A percentile compares a stretch with the other conserved stretches of the same genome.
Conservation (phyloP, 2,888 invertebrate genomes). For the Leucania comma region DNA sequence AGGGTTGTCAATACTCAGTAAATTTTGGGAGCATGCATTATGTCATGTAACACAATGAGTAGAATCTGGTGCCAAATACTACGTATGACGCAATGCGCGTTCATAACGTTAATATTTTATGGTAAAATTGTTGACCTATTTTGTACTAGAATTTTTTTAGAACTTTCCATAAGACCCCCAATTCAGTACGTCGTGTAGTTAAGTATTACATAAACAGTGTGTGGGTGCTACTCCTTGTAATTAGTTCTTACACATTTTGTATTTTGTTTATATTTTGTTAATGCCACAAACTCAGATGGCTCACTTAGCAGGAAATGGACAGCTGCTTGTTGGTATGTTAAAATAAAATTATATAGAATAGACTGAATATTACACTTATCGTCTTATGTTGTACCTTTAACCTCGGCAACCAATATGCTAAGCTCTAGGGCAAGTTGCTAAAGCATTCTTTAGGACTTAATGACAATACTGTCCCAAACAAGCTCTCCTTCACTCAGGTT, state of each 20-base stretch:
- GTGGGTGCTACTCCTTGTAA: background rate
- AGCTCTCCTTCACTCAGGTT: background rate
- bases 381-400: too few species aligned
- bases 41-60: slow-evolving; percentile 21
- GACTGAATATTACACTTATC: too few species aligned
- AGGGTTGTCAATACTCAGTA: background rate
- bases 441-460: too few species aligned
- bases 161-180: background rate
- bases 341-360: background rate
- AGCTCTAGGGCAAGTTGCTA: too few species aligned
- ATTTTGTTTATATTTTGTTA: too few species aligned
- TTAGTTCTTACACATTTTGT: background rate
- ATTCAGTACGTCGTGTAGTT: background rate
- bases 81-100: slow-evolving; percentile 46
- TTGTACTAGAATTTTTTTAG: background rate
- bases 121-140: slow-evolving; percentile 1
- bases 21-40: slow-evolving; percentile 12
- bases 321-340: background rate
- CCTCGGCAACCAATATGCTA: too few species aligned
- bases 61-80: slow-evolving; percentile 51
- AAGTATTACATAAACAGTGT: background rate
- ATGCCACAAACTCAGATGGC: too few species aligned
- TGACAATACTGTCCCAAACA: background rate
- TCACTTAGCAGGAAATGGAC: too few species aligned
- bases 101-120: slow-evolving; percentile 29